Base-by-base conservation (phyloP, 1,140 invertebrate genomes). In the Magallana ariakensis region DNA sequence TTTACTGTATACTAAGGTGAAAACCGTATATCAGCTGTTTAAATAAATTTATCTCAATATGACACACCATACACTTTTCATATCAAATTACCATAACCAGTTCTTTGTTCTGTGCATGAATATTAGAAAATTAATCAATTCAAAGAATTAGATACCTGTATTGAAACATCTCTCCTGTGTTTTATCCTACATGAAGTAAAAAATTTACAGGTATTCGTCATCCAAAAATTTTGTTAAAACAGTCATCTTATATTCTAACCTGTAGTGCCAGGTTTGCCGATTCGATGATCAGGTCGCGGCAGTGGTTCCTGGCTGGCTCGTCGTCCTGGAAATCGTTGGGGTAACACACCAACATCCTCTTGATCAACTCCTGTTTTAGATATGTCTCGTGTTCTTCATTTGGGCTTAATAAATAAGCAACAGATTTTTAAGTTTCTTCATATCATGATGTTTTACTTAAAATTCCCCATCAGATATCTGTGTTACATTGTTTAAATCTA, bases 331-430 rank as follows among this genome's bases (percentile, higher is more conserved):
- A 92, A 80, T 92, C 91, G 87, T 93, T 88, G 1, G 93, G 94
- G 88, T 94, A 95, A 13, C 90, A 89, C 80, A 93, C 90, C 15
- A 88, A 88, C 53, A 95, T 92, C 85, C 92, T 93, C 22, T 91
- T 91, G 7, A 93, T 91, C 10, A 95, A 83, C 88, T 95, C 94
- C 58, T 93, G 93, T 87, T 94, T 95, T 2, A 95, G 84, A 80
- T 91, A 94, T 26, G 91, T 91, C 82, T 94, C 93, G 89, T 93
- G 94, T 19, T 94, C 94, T 80, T 84, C 55, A 83, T 91, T 87
- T 80, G 86, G 86, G 62, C 87, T 89, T 56, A 53, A 66, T 66
- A 33, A 5, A 22, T 60, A 13, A 13, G 58, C 11, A 60, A 60
- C 58, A 16, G 13, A 13, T 16, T 60, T 2, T 60, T 60, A 11